These are phyloP conservation scores for Pyrocephalus nanus DNA, from an alignment of 2,797 vertebrate genomes.

Conservation along the genomic window DNA sequence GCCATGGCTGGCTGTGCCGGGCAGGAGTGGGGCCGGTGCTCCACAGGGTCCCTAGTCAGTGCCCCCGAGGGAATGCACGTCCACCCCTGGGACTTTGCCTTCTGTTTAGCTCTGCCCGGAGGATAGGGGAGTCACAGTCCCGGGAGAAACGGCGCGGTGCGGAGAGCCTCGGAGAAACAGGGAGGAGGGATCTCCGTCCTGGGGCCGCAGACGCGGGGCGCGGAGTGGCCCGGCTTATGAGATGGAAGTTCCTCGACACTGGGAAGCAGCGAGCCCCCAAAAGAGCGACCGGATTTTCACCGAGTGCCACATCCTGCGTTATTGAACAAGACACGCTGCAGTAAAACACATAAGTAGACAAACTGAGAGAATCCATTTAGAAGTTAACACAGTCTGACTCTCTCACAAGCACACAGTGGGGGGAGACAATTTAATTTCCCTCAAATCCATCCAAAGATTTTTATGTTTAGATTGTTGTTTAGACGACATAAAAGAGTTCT, in stretches of 20 bases:
- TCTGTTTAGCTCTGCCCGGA: background rate
- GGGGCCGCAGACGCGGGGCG: background rate
- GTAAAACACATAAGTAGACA: constrained; percentile 45
- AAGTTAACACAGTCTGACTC: constrained; percentile 58
- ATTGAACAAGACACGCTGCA: constrained; percentile 31
- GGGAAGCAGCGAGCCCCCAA: background rate
- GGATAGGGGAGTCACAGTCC: background rate
- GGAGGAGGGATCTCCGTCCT: background rate
- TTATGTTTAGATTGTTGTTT: background rate
- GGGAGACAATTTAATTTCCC: constrained; percentile 55
- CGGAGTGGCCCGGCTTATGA: background rate
- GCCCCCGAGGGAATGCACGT: background rate
- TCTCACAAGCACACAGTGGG: constrained; percentile 42
- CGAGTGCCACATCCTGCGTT: constrained; percentile 31
- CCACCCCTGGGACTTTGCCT: background rate
- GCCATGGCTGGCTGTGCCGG: background rate
- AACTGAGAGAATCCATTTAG: constrained; percentile 50
- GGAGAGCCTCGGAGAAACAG: background rate
- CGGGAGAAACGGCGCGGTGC: background rate
- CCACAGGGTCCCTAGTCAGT: background rate
- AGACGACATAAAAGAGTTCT: background rate
- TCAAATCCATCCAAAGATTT: constrained; percentile 25
- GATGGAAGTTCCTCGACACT: background rate
- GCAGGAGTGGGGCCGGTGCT: background rate
- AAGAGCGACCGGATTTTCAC: background rate